Conservation (phyloP, 2,797 vertebrate genomes). For the Pempheris klunzingeri region DNA sequence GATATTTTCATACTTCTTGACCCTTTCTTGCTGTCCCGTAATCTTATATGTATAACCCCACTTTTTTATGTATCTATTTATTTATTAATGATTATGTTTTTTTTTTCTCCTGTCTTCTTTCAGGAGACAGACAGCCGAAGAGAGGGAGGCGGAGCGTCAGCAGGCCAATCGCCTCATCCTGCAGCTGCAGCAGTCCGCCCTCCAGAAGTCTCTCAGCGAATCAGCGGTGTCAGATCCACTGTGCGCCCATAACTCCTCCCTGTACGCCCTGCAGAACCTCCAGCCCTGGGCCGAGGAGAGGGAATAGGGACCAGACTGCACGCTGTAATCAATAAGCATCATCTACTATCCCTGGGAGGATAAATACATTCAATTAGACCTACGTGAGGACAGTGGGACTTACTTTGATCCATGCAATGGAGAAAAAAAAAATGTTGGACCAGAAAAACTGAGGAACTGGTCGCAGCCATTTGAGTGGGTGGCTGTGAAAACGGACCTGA, state of each 20-base stretch:
- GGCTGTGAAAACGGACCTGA: conserved; percentile 52
- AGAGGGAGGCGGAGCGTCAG: conserved; percentile 96
- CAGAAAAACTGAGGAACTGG: conserved; percentile 32
- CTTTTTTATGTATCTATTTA: neutral
- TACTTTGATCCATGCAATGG: conserved; percentile 52
- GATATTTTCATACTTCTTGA: accelerated
- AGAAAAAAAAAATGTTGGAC: conserved; percentile 38
- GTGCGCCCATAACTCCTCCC: conserved; percentile 96
- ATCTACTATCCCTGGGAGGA: conserved; percentile 51
- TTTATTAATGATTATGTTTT: neutral
- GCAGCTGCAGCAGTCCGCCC: conserved; percentile 95
- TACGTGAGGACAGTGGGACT: conserved; percentile 59
- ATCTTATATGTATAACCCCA: neutral
- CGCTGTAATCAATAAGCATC: conserved; percentile 43
- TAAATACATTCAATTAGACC: conserved; percentile 48
- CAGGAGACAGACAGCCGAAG: conserved; percentile 97
- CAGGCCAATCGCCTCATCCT: conserved; percentile 95
- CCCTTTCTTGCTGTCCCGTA: accelerated
- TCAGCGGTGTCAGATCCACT: conserved; percentile 92
- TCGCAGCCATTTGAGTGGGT: conserved; percentile 29
- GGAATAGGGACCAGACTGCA: conserved; percentile 62
- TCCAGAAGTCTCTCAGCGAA: conserved; percentile 92
- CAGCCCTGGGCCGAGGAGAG: conserved; percentile 96
- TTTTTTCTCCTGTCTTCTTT: neutral
- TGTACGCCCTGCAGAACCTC: conserved; percentile 97